These are phyloP conservation scores for Dryobotodes eremita DNA, from an alignment of 2,888 invertebrate genomes.

Conservation along the genomic window DNA sequence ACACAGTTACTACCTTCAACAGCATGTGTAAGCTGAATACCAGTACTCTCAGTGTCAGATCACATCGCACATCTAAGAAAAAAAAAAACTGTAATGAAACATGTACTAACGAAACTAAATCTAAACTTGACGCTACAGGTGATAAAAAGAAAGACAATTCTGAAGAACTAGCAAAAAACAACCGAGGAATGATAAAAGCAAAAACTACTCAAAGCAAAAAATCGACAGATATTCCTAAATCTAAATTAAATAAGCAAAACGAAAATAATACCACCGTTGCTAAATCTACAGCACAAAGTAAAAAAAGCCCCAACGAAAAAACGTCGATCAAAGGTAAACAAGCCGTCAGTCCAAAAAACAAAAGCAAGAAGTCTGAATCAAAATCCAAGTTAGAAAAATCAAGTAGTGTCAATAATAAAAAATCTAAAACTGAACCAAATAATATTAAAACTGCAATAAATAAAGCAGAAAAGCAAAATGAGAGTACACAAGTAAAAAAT, in stretches of 20 bases:
- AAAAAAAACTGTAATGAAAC: constrained; percentile 57
- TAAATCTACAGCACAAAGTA: constrained; percentile 23
- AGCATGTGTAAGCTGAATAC: constrained; percentile 62
- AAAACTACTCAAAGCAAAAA: constrained; percentile 19
- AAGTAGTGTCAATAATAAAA: constrained; percentile 17
- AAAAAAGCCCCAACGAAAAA: constrained; percentile 31
- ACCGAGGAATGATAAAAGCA: constrained; percentile 19
- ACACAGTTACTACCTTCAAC: constrained; percentile 50
- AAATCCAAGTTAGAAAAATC: constrained; percentile 32
- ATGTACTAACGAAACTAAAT: constrained; percentile 15
- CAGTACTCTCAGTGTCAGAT: constrained; percentile 62
- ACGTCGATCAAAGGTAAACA: constrained; percentile 8
- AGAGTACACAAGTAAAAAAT: constrained; percentile 2
- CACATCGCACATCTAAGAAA: constrained; percentile 68
- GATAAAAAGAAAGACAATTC: constrained; percentile 31
- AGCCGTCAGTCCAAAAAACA: constrained; percentile 23
- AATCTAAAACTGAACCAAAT: constrained; percentile 15
- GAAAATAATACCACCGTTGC: constrained; percentile 7
- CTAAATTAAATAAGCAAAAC: constrained; percentile 36
- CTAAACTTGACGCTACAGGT: constrained; percentile 22
- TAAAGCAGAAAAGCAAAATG: constrained; percentile 18
- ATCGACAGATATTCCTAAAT: constrained; percentile 24
- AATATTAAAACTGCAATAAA: constrained; percentile 27
- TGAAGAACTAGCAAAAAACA: constrained; percentile 6
- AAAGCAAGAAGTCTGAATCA: constrained; percentile 19